Base-by-base conservation (phyloP, 2,797 vertebrate genomes). In the Pangasius krempfi region DNA sequence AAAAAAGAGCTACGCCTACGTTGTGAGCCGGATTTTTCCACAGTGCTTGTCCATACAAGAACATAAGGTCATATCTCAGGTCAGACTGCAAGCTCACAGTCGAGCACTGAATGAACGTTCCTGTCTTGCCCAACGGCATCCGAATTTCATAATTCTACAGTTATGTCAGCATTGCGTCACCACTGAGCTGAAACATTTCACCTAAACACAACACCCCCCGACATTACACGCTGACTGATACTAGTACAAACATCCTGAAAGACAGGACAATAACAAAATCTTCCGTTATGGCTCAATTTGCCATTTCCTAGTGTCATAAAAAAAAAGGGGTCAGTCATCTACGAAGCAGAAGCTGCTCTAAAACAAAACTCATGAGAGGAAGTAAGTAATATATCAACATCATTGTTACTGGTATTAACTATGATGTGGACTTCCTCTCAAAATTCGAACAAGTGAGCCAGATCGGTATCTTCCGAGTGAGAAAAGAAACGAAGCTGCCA, bases 191-290 rank as follows among this genome's bases (percentile, higher is more conserved):
- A 81, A 88, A 80, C 33, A 85, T 91, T 93, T 94, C 92, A 90
- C 87, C 85, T 78, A 90, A 94, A 89, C 86, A 90, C 62, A 92
- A 91, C 72, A 92, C 86, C 91, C 91, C 93, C 90, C 7, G 4
- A 88, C 89, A 89, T 93, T 93, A 91, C 93, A 92, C 92, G 88
- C 94, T 75, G 7, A 62, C 30, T 91, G 93, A 93, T 89, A 91
- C 66, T 5, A 12, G 33, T 40, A 70, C 25, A 60, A 85, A 85
- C 75, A 47, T 13, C 37, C 84, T 37, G 84, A 83, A 90, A 87
- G 52, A 92, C 16, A 80, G 90, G 89, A 88, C 27, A n/a, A 72
- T 81, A 58, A 76, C 52, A 33, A 87, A 90, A 89, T 82, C 66
- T 89, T 87, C 86, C 64, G 9, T 66, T 76, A 75, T 86, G 83